A percentile compares a stretch with the other conserved stretches of the same genome.
These are phyloP conservation scores for Heliconius charithonia DNA, from an alignment of 2,888 invertebrate genomes.

Conservation along the genomic window DNA sequence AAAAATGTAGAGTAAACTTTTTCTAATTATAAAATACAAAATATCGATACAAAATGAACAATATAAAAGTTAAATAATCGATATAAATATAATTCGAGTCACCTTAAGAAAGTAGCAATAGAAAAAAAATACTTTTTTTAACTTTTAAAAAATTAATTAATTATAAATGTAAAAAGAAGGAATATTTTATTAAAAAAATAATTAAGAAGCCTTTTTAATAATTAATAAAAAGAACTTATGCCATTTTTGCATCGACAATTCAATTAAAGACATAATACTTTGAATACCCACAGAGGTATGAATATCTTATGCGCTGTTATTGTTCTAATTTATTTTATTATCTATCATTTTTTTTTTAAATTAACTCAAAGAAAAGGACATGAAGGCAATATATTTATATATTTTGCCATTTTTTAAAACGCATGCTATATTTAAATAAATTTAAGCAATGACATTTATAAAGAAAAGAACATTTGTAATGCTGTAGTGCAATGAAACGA, in stretches of 20 bases:
- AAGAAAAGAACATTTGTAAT: not conserved
- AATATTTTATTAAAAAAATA: not conserved
- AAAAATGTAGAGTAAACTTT: not conserved
- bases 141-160: too few species aligned
- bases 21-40: too few species aligned
- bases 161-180: too few species aligned
- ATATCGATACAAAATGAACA: too few species aligned
- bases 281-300: not conserved
- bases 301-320: not conserved
- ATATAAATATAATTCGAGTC: too few species aligned
- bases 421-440: not conserved
- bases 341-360: not conserved
- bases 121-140: too few species aligned
- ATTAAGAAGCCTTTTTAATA: not conserved
- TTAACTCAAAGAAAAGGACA: not conserved
- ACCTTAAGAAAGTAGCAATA: too few species aligned
- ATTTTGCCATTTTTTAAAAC: not conserved
- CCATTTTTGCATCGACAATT: conserved; percentile 3
- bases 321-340: not conserved
- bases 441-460: not conserved
- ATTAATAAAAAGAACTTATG: not conserved
- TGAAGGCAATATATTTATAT: not conserved
- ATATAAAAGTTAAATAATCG: too few species aligned
- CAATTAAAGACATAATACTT: not conserved
- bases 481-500: conserved; percentile 57